A percentile compares a stretch with the other conserved stretches of the same genome.
These are phyloP conservation scores for Carapus acus DNA, from an alignment of 2,797 vertebrate species.

Conservation along the genomic window DNA sequence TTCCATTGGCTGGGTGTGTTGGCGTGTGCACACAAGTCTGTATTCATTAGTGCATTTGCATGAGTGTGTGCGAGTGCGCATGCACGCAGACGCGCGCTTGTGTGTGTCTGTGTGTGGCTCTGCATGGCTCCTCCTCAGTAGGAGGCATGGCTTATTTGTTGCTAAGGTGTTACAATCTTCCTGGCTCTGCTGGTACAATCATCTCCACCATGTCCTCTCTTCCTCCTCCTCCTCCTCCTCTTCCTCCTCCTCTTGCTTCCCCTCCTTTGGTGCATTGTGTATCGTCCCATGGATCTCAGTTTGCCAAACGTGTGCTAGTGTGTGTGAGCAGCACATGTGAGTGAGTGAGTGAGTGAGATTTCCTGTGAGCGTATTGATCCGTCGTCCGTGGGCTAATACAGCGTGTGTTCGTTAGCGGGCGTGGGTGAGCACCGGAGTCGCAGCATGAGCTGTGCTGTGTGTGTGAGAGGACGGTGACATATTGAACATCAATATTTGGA, in stretches of 20 bases:
- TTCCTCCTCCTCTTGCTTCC: constrained; percentile 37
- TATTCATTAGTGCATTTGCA: not conserved
- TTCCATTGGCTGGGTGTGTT: constrained; percentile 31
- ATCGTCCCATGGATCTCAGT: constrained; percentile 27
- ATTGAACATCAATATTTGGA: constrained; percentile 37
- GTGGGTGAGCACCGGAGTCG: constrained; percentile 39
- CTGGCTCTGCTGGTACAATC: constrained; percentile 58
- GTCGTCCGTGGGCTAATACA: constrained; percentile 40
- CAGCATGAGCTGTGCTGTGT: constrained; percentile 30
- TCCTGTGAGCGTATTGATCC: constrained; percentile 59
- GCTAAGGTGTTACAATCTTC: constrained; percentile 76
- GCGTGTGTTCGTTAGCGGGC: constrained; percentile 57
- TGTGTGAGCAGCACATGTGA: constrained; percentile 27
- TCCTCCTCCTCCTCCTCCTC: constrained; percentile 36
- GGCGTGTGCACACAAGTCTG: not conserved
- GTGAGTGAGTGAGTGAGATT: constrained; percentile 39
- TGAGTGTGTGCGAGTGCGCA: constrained; percentile 27
- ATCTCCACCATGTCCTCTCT: constrained; percentile 47
- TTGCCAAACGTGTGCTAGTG: constrained; percentile 28
- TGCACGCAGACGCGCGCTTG: too few relatives aligned
- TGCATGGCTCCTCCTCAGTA: constrained; percentile 58
- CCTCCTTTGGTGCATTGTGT: constrained; percentile 35
- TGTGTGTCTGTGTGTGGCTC: constrained; percentile 26
- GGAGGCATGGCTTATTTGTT: constrained; percentile 73
- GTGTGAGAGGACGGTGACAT: constrained; percentile 22